Evolutionary conservation across 2,888 invertebrate genomes (phyloP).

Genomic region (Lissocephala sabroskyi): DNA sequence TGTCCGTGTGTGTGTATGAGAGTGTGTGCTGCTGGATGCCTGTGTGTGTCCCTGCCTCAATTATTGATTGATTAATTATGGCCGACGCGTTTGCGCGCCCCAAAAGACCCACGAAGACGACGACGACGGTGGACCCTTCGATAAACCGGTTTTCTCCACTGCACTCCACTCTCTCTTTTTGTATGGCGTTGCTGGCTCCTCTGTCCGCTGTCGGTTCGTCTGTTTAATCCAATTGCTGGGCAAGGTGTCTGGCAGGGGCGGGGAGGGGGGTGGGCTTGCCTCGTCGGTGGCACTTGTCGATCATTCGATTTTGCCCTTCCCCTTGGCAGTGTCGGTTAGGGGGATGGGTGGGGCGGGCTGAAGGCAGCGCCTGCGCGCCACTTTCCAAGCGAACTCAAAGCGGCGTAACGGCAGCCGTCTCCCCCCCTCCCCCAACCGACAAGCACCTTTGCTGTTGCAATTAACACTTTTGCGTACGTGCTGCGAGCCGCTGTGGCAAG

Average conservation of each 20-base stretch:
- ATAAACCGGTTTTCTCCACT: neutral
- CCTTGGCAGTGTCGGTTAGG: too few species aligned
- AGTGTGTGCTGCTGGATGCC: conserved; percentile 4
- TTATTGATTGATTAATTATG: conserved; percentile 72
- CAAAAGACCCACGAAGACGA: conserved; percentile 2
- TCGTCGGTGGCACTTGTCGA: conserved; percentile 15
- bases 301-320: too few species aligned
- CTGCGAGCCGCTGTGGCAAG: conserved; percentile 33
- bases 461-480: conserved; percentile 66
- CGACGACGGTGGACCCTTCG: conserved; percentile 38
- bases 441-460: conserved; percentile 30
- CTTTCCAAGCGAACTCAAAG: neutral
- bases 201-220: conserved; percentile 15
- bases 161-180: conserved; percentile 49
- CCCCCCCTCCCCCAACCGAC: too few species aligned
- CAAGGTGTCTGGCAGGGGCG: too few species aligned
- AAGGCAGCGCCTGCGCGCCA: conserved; percentile 6
- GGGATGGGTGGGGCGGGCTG: neutral
- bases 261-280: too few species aligned
- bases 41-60: conserved; percentile 42
- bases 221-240: conserved; percentile 38
- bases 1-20: conserved; percentile 9
- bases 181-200: too few species aligned
- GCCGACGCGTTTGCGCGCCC: conserved; percentile 65
- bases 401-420: conserved; percentile 43